These are phyloP conservation scores for Drosophila anceps DNA, from an alignment of 2,888 invertebrate species.

Conservation along the genomic window DNA sequence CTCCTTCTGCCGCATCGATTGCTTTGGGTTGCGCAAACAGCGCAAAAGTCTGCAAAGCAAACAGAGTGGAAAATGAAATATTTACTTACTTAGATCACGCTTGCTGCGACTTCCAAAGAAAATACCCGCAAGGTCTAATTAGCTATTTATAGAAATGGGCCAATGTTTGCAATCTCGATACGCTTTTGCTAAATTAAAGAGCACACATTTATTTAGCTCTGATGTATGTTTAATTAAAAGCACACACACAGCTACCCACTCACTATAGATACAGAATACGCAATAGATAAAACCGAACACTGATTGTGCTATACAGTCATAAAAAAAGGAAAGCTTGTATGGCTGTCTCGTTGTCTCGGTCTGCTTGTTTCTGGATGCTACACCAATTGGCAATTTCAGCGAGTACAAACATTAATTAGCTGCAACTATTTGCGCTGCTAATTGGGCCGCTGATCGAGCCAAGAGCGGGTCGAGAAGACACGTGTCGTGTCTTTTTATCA, in stretches of 20 bases:
- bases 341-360: slow-evolving; percentile 1
- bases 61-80: slow-evolving; percentile 30
- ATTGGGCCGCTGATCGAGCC: slow-evolving; percentile 32
- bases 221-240: slow-evolving; percentile 76
- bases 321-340: neutral
- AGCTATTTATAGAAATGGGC: slow-evolving; percentile 59
- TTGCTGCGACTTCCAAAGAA: slow-evolving; percentile 65
- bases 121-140: slow-evolving; percentile 34
- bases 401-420: slow-evolving; percentile 68
- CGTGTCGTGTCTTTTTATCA: slow-evolving; percentile 18
- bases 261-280: slow-evolving; percentile 28
- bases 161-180: slow-evolving; percentile 63
- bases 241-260: slow-evolving; percentile 36
- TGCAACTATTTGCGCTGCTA: slow-evolving; percentile 47
- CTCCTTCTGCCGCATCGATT: slow-evolving; percentile 80
- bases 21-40: slow-evolving; percentile 79
- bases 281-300: slow-evolving; percentile 47
- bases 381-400: slow-evolving; percentile 52
- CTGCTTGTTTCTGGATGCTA: slow-evolving; percentile 12
- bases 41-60: slow-evolving; percentile 82
- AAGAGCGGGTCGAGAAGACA: slow-evolving; percentile 4
- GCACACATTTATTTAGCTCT: slow-evolving; percentile 53
- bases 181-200: slow-evolving; percentile 56
- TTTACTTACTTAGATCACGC: slow-evolving; percentile 32
- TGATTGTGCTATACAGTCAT: slow-evolving; percentile 8